Base-by-base conservation (phyloP, 2,888 invertebrate species). In the Gymnosoma rotundatum region DNA sequence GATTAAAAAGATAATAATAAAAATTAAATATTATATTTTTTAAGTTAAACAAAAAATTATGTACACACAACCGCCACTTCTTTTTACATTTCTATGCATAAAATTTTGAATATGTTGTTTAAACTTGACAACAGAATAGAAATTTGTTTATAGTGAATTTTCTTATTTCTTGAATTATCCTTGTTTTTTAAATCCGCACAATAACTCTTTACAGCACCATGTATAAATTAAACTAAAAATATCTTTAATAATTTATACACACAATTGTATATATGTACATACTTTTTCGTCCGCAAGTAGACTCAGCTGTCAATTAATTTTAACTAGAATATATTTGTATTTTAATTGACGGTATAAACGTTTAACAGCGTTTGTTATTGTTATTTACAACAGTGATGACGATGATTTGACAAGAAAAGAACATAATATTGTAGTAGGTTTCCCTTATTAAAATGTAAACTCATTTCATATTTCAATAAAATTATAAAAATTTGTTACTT, bases 231-330 rank as follows among this genome's bases (percentile, higher is more conserved):
- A 58, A 82, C 81, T 82, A 61, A 76, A 79, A 64, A 52, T 42
- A 60, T 63, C 20, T 81, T 64, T 25, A 48, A 45, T 0, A 58
- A 61, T 63, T 67, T 60, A 56, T 66, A 32, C 8, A 32, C 3
- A 32, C 6, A 32, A 5, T 5, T 32, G 0, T 32, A 32, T 32
- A 32, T 32, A 32, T 32, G 7, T 32, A 32, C 6, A 32, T 32
- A 18, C 12, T 50, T 72, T 52, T 8, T 48, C 54, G 25, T 38
- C 36, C 20, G 7, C 45, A 18, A 32, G 14, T 58, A 38, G 50
- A 67, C 32, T 58, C 48, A 70, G 50, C 63, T 32, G 50, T 75
- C 74, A 83, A 83, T 83, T 78, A 66, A 61, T 60, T 83, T 48
- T 56, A 45, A 75, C 66, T 60, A 66, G n/a, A 70, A 66, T 48